phyloP scores from a whole-genome alignment of 1,140 invertebrate species.

The Zeugodacus cucurbitae region DNA sequence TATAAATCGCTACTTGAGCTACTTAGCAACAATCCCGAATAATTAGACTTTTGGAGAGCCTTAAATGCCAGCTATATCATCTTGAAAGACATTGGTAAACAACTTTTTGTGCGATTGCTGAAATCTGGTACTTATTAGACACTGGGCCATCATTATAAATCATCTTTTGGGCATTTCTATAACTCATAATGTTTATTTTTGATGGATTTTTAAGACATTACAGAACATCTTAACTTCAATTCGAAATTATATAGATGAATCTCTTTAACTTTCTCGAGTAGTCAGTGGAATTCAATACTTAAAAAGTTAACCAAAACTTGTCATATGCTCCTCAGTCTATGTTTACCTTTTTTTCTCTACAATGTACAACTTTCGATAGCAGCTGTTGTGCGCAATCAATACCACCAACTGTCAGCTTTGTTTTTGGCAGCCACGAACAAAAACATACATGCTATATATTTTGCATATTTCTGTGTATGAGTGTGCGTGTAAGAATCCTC shows the following conservation, averaged over 20 bases:
- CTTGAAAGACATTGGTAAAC: too few relatives aligned
- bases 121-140: too few relatives aligned
- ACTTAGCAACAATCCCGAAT: too few relatives aligned
- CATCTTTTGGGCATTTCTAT: too few relatives aligned
- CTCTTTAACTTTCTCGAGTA: too few relatives aligned
- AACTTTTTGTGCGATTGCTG: too few relatives aligned
- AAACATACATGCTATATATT: background rate
- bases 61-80: too few relatives aligned
- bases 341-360: background rate
- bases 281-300: background rate
- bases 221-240: background rate
- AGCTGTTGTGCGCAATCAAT: slow-evolving; percentile 18
- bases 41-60: too few relatives aligned
- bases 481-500: background rate
- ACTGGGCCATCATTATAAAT: too few relatives aligned
- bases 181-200: too few relatives aligned
- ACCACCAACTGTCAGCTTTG: slow-evolving; percentile 11
- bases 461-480: background rate
- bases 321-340: background rate
- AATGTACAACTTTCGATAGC: background rate
- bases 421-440: background rate
- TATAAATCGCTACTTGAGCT: too few relatives aligned
- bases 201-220: too few relatives aligned
- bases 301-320: background rate
- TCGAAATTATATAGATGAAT: background rate